These are phyloP conservation scores for Piaya cayana DNA, from an alignment of 2,113 vertebrate genomes.

Conservation along the genomic window DNA sequence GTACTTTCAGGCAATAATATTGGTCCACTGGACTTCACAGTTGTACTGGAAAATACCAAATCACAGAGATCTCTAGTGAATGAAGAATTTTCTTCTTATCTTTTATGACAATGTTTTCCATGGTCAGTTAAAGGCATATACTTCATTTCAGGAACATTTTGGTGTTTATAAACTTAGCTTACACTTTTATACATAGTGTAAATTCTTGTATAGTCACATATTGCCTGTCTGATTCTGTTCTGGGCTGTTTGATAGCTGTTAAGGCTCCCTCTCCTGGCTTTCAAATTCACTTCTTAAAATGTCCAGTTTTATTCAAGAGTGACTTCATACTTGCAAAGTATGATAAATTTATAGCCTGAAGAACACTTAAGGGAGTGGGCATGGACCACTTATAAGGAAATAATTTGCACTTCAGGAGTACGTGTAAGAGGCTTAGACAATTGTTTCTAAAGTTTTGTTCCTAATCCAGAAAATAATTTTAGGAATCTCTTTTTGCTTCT, in stretches of 20 bases:
- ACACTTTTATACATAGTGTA: neutral
- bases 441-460: neutral
- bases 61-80: neutral
- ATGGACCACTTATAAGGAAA: neutral
- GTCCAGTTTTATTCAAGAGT: neutral
- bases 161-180: neutral
- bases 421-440: slow-evolving; percentile 9
- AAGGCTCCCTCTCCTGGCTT: neutral
- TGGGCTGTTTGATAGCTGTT: neutral
- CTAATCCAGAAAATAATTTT: neutral
- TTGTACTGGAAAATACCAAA: neutral
- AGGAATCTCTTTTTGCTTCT: neutral
- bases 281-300: neutral
- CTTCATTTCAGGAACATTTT: neutral
- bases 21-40: neutral
- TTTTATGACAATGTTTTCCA: neutral
- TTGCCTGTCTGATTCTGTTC: neutral
- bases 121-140: neutral
- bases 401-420: neutral
- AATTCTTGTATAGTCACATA: neutral
- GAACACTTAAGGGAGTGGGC: neutral
- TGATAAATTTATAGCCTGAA: neutral
- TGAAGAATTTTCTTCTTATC: neutral
- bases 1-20: neutral
- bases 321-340: neutral